Evolutionary conservation across 2,113 vertebrate species (phyloP), one percentile per base, ranked within the genome.

Genomic region (Lophius piscatorius): DNA sequence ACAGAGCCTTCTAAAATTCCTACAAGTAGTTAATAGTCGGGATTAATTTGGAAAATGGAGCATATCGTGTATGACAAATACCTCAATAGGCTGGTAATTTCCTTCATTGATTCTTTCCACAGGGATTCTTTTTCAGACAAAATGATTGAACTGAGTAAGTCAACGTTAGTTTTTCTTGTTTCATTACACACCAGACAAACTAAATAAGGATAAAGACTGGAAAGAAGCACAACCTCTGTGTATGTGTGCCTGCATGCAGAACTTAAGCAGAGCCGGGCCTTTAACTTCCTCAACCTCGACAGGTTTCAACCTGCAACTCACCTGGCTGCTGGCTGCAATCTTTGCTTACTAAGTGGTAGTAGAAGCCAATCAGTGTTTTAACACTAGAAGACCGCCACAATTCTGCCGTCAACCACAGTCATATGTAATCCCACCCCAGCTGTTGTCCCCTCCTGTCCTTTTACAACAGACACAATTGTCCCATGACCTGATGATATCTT

Each of bases 11-110:
- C 17, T 36, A 55, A 64, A 64, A 76, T 48, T 64, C 49, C 74
- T 55, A 76, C 63, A 51, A 78, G 74, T 70, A 63, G 57, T 71
- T 67, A 64, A 80, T 51, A 55, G 66, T 50, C 34, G 58, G 63
- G 81, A 78, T 81, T 79, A 88, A 84, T 63, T 71, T 63, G 41
- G 67, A 47, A 83, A 88, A 84, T 80, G 64, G 66, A 59, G 76
- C 36, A 74, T 57, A 77, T 79, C 66, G 48, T 8, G 42, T 49
- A 47, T 68, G 52, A 76, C 77, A 70, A 79, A 83, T 80, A 70
- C 75, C 66, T 80, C 26, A 78, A 76, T 81, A 72, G 48, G 44
- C 50, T 72, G 51, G 40, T 72, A 62, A 74, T 85, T 76, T 81
- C 57, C 63, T 63, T 34, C 48, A 83, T 62, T 72, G 55, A 82